A percentile compares a stretch with the other conserved stretches of the same genome.
Conservation (phyloP, 2,888 invertebrate genomes). For the Ptilodon capucinus region DNA sequence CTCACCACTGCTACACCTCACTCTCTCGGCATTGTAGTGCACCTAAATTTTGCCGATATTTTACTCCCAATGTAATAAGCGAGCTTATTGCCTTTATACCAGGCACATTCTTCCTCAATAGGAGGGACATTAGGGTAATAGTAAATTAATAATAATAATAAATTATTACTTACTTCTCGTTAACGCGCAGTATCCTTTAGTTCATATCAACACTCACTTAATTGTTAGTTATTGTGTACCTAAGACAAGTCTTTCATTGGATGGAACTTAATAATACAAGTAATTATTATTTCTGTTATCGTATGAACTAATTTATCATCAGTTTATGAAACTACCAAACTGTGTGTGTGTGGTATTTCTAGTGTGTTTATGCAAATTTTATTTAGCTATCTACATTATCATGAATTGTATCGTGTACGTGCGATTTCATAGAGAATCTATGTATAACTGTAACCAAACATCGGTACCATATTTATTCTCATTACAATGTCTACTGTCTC, state of each 20-base stretch:
- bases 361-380: conserved; percentile 38
- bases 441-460: not conserved
- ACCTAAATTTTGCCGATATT: no score
- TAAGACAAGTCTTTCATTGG: not conserved
- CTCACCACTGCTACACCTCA: no score
- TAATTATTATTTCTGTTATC: no score
- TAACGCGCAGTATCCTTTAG: not conserved
- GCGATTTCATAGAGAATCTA: not conserved
- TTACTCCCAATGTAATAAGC: no score
- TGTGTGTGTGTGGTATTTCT: conserved; percentile 7
- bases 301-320: not conserved
- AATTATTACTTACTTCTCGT: not conserved
- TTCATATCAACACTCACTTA: not conserved
- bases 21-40: no score
- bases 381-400: conserved; percentile 31
- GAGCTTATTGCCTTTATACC: no score
- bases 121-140: no score
- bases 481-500: not conserved
- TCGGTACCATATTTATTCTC: no score
- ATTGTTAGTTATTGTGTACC: not conserved
- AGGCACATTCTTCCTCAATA: no score
- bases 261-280: no score
- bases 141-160: not conserved
- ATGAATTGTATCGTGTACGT: conserved; percentile 39
- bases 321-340: conserved; percentile 5